Conservation (phyloP, 2,113 vertebrate genomes). For the Acrocephalus arundinaceus region DNA sequence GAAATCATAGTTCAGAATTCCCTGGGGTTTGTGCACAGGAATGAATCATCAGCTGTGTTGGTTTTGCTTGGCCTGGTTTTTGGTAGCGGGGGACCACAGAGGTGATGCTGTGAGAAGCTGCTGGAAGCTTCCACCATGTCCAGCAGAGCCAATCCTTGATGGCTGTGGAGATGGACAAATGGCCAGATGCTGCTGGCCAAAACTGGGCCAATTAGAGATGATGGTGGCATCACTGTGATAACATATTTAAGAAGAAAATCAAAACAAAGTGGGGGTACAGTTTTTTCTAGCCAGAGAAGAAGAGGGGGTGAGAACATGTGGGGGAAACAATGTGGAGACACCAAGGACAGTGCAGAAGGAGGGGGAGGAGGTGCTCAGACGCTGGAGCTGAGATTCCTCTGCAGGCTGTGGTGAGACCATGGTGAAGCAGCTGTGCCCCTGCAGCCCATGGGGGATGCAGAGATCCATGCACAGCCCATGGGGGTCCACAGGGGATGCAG, state of each 20-base stretch:
- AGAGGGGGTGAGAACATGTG: too few species aligned
- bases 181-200: background rate
- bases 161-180: background rate
- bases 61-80: background rate
- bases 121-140: background rate
- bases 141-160: background rate
- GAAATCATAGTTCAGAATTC: background rate
- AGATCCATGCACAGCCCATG: background rate
- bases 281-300: background rate
- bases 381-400: background rate
- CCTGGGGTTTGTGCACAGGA: background rate
- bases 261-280: background rate
- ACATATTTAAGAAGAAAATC: background rate
- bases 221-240: background rate
- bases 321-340: background rate
- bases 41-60: background rate
- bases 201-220: background rate
- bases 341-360: background rate
- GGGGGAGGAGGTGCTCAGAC: background rate
- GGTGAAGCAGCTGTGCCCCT: background rate
- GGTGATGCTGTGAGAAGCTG: background rate
- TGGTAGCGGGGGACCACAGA: too few species aligned
- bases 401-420: background rate
- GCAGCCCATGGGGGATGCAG: background rate
- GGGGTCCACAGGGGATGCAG: too few species aligned